Evolutionary conservation across 2,888 invertebrate genomes (phyloP), one percentile per base, ranked within the genome.

Genomic region (Drosophila meridiana): DNA sequence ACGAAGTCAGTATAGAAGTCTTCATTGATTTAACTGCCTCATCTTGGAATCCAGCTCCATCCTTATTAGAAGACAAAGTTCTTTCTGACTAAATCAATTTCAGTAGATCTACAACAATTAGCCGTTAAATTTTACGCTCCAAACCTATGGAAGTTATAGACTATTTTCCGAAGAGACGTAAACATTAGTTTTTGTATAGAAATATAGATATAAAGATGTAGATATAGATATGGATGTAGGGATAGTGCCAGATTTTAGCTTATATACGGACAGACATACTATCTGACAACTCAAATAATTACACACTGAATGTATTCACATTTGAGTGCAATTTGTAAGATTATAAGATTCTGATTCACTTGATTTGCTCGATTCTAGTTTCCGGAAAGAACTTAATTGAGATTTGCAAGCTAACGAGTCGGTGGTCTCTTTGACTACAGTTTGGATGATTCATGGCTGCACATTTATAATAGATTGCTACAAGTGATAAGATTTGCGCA

Each of bases 401-500:
- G 52, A 48, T n/a, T 8, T 50, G 32, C n/a, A 50, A 50, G 52
- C 52, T 20, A 3, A 34, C 20, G 20, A 34, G 7, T 53, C 26
- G 26, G 1, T 6, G 26, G 1, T 14, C 4, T 11, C 11, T 52
- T 52, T 34, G 34, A 13, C 52, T 38, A 53, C 30, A 11, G 26
- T 13, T 20, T 11, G 20, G 14, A 11, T 42, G 52, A 62, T 28
- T 56, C 50, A 62, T 11, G 30, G 14, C n/a, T 30, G 40, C 36
- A 45, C 32, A 42, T 7, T n/a, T 28, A 34, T 28, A 38, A 62
- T 43, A 38, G 26, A 55, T 3, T 42, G 55, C 55, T 65, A 65
- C 32, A 42, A 34, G 32, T 11, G 76, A 75, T 76, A 70, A 66
- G 69, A 36, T 28, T 20, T 34, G 38, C 52, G 6, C 20, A 59